Evolutionary conservation across 2,797 vertebrate species (phyloP).

Genomic region (Artibeus jamaicensis): DNA sequence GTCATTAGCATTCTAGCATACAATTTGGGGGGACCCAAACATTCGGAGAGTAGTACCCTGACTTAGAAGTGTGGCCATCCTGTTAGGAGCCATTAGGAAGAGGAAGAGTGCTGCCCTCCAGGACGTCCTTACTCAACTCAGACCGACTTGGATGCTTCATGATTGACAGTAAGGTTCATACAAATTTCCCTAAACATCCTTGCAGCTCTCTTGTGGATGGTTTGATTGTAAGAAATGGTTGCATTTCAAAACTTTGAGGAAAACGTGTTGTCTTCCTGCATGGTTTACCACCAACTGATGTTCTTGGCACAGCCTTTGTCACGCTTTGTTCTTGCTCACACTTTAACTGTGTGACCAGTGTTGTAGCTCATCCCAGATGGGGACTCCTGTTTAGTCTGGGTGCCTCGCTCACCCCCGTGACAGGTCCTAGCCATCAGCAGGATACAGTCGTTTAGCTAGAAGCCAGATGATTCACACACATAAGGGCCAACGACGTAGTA

Average conservation of each 20-base stretch:
- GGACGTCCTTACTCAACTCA: not conserved
- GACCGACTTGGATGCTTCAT: not conserved
- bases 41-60: not conserved
- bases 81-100: not conserved
- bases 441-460: not conserved
- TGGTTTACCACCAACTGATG: not conserved
- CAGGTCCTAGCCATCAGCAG: not conserved
- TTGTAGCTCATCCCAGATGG: not conserved
- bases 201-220: not conserved
- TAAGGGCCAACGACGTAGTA: not conserved
- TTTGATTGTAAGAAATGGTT: not conserved
- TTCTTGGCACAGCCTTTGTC: not conserved
- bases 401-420: not conserved
- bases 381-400: not conserved
- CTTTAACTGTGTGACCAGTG: not conserved
- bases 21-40: not conserved
- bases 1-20: not conserved
- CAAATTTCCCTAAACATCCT: not conserved
- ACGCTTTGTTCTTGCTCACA: no score
- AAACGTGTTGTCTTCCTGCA: not conserved
- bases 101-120: not conserved
- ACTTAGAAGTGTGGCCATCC: not conserved
- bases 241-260: not conserved
- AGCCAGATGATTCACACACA: not conserved
- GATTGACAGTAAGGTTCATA: not conserved